Conservation (phyloP, 2,797 vertebrate genomes). For the Melopsittacus undulatus region DNA sequence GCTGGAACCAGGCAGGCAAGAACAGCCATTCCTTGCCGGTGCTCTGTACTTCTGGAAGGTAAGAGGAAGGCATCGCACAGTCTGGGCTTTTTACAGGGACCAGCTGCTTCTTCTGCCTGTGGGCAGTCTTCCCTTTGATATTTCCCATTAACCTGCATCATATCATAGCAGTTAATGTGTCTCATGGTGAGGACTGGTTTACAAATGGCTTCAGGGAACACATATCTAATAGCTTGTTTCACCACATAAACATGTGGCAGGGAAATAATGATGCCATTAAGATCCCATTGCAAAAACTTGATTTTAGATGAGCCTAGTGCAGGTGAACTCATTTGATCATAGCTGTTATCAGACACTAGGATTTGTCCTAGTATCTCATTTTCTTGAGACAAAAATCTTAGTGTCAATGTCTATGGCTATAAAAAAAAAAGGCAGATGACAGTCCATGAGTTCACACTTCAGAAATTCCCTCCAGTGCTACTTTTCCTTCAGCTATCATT, state of each 20-base stretch:
- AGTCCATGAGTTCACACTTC: not conserved
- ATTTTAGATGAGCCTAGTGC: not conserved
- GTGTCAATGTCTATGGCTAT: not conserved
- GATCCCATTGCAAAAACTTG: not conserved
- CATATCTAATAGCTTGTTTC: not conserved
- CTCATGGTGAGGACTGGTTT: not conserved
- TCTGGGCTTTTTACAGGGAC: not conserved
- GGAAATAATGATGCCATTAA: not conserved
- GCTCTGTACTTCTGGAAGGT: not conserved
- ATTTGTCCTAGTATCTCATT: not conserved
- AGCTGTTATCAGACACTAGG: not conserved
- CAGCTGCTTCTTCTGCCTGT: not conserved
- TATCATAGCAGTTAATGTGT: not conserved
- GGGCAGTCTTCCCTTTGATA: not conserved
- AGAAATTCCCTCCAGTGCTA: not conserved
- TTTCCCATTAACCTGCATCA: not conserved
- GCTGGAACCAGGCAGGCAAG: fast-evolving
- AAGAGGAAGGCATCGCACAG: not conserved
- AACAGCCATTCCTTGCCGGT: not conserved
- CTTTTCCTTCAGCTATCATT: not conserved
- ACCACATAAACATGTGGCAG: not conserved
- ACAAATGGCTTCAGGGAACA: not conserved
- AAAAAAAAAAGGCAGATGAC: not conserved
- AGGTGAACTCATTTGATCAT: not conserved
- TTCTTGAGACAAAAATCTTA: not conserved